Evolutionary conservation across 2,113 vertebrate species (phyloP).

Genomic region (Neotragus moschatus): DNA sequence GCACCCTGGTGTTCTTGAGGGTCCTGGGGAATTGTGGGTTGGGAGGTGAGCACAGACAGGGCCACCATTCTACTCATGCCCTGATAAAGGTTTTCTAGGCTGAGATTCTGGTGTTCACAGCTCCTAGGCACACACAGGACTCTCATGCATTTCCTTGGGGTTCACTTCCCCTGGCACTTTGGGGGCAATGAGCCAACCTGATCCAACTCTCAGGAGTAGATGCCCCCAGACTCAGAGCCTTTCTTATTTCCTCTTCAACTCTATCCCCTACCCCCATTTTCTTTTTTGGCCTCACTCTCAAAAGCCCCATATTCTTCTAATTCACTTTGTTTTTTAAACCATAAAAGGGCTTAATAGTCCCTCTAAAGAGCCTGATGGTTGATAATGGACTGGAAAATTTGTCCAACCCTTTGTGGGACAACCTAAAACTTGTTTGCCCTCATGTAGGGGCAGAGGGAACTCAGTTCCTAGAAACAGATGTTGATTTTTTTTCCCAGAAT

Average conservation of each 20-base stretch:
- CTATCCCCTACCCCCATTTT: neutral
- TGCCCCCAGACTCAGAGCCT: accelerated
- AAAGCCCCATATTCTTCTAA: neutral
- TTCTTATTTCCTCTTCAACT: neutral
- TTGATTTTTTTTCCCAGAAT: neutral
- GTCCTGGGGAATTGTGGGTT: neutral
- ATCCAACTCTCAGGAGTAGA: neutral
- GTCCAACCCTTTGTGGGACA: neutral
- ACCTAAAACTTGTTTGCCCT: neutral
- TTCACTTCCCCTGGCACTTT: neutral
- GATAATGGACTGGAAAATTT: neutral
- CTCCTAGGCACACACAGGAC: neutral
- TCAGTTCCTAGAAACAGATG: neutral
- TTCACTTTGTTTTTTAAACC: neutral
- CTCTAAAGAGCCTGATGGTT: neutral
- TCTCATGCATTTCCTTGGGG: neutral
- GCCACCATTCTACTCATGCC: neutral
- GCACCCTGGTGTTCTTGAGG: neutral
- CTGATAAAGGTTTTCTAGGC: neutral
- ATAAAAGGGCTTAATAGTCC: neutral
- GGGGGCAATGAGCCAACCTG: neutral
- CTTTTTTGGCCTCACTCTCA: neutral
- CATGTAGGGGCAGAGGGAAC: neutral
- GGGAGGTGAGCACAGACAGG: neutral
- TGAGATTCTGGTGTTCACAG: neutral